phyloP scores from a whole-genome alignment of 2,888 invertebrate genomes.

The Labia minor region DNA sequence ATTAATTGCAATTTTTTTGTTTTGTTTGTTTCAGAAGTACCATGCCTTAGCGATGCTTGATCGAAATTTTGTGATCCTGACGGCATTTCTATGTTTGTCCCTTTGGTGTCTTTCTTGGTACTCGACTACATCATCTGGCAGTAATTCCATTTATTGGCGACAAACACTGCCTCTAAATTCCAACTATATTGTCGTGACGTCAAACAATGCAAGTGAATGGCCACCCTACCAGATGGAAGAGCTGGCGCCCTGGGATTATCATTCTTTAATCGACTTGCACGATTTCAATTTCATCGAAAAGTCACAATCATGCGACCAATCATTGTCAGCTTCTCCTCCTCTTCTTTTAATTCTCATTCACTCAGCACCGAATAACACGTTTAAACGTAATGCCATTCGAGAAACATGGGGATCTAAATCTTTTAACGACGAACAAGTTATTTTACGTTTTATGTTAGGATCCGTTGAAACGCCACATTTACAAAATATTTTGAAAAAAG shows the following conservation, averaged over 20 bases:
- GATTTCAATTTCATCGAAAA: slow-evolving; percentile 47
- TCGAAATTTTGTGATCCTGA: not conserved
- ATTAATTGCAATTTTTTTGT: too few relatives aligned
- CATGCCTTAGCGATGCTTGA: not conserved
- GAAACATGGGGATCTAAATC: slow-evolving; percentile 54
- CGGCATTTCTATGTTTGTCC: slow-evolving; percentile 19
- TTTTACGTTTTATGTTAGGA: slow-evolving; percentile 59
- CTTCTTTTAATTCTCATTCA: slow-evolving; percentile 54
- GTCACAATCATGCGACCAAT: slow-evolving; percentile 35
- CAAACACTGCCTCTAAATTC: slow-evolving; percentile 15
- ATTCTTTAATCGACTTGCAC: slow-evolving; percentile 45
- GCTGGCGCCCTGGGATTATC: slow-evolving; percentile 32
- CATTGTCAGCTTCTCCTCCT: slow-evolving; percentile 36
- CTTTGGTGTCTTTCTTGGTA: slow-evolving; percentile 22
- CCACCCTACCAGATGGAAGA: slow-evolving; percentile 24
- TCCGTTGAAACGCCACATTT: slow-evolving; percentile 34
- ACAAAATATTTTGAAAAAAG: slow-evolving; percentile 38
- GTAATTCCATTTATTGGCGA: not conserved
- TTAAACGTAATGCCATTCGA: slow-evolving; percentile 55
- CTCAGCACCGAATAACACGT: slow-evolving; percentile 54
- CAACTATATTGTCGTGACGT: slow-evolving; percentile 23
- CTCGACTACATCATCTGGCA: slow-evolving; percentile 15
- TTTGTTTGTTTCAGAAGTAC: not conserved
- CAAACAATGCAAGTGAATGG: slow-evolving; percentile 22
- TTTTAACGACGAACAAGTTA: slow-evolving; percentile 31